Conservation (phyloP, 2,113 vertebrate genomes). For the Apistogramma diplotaenia region DNA sequence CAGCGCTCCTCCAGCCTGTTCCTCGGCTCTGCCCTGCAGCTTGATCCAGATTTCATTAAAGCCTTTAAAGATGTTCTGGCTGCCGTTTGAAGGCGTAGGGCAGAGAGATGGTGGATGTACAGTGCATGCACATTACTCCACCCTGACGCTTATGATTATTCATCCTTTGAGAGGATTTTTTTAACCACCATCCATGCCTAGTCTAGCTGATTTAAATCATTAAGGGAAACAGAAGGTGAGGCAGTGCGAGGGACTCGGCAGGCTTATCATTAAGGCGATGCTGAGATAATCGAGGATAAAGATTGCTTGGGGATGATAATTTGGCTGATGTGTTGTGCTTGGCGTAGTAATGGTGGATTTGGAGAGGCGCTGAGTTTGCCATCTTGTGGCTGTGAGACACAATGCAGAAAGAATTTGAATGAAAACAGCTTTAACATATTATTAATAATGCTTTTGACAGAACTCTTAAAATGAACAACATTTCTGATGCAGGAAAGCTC, state of each 20-base stretch:
- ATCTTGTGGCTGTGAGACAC: conserved; percentile 35
- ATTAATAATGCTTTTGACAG: neutral
- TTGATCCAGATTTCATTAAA: conserved; percentile 31
- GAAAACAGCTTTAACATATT: neutral
- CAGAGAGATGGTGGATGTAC: neutral
- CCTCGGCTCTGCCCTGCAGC: neutral
- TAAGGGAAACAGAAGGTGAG: neutral
- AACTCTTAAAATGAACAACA: neutral
- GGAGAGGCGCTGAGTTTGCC: conserved; percentile 25
- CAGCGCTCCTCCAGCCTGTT: neutral
- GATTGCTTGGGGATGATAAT: neutral
- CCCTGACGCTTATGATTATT: conserved; percentile 5
- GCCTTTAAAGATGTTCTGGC: conserved; percentile 17
- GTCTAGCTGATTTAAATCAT: neutral
- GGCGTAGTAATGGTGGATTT: neutral
- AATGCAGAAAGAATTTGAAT: conserved; percentile 12
- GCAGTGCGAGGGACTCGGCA: neutral
- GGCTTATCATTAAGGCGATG: neutral
- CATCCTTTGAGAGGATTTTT: conserved; percentile 18
- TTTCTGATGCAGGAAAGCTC: neutral
- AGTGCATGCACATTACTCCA: conserved; percentile 6
- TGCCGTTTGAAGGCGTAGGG: neutral
- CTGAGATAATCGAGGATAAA: neutral
- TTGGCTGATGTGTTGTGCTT: neutral
- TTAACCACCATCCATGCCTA: neutral